These are phyloP conservation scores for Gallinago solitaria DNA, from an alignment of 2,797 vertebrate species.

Conservation along the genomic window DNA sequence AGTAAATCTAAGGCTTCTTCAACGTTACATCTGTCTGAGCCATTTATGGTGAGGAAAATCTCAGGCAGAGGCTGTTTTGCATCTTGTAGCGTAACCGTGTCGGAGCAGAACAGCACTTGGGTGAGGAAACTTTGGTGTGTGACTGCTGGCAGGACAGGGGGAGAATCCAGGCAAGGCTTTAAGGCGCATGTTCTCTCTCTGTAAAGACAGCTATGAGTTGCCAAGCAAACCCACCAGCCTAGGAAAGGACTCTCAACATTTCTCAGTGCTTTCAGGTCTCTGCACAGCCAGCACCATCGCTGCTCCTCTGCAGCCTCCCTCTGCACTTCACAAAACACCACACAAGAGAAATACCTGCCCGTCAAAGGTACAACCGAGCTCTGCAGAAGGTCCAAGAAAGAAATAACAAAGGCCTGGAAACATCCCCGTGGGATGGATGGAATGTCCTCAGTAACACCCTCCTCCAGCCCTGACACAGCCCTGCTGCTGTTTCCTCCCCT, in stretches of 20 bases:
- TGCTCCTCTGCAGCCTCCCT: neutral
- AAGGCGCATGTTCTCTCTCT: neutral
- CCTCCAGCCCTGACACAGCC: neutral
- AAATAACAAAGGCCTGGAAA: neutral
- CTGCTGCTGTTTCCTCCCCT: neutral
- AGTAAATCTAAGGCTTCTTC: neutral
- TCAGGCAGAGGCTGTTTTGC: neutral
- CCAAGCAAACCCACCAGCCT: neutral
- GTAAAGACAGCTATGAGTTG: neutral
- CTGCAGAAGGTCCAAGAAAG: neutral
- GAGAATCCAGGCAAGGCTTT: neutral
- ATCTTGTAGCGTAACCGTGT: neutral
- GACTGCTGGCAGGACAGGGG: neutral
- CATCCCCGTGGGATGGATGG: rapidly evolving
- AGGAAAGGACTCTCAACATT: neutral
- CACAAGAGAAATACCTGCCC: neutral
- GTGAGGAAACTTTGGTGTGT: neutral
- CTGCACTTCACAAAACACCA: neutral
- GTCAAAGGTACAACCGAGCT: rapidly evolving
- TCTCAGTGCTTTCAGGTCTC: rapidly evolving
- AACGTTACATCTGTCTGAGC: neutral
- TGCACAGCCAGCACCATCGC: neutral
- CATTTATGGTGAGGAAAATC: neutral
- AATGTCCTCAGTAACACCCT: neutral
- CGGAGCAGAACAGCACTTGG: neutral